Conservation (phyloP, 2,888 invertebrate species). For the Tribolium freemani region DNA sequence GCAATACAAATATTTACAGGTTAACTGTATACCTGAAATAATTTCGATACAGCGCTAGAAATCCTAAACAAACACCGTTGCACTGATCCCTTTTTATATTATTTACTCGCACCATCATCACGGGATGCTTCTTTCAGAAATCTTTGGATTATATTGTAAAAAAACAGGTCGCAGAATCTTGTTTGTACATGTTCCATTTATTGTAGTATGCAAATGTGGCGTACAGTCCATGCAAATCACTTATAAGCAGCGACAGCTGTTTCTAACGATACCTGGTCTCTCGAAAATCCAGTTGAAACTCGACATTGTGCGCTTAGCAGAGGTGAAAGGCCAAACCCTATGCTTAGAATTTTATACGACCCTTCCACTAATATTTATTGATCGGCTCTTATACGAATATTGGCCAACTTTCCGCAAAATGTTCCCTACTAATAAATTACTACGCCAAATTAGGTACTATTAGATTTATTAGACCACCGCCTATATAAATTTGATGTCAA, state of each 20-base stretch:
- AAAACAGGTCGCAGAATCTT: conserved; percentile 26
- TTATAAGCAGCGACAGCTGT: conserved; percentile 55
- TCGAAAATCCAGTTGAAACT: conserved; percentile 34
- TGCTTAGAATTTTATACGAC: conserved; percentile 21
- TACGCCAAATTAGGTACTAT: conserved; percentile 35
- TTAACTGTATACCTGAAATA: conserved; percentile 27
- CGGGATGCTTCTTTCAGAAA: not conserved
- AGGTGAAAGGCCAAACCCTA: conserved; percentile 33
- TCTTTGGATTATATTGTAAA: conserved; percentile 18
- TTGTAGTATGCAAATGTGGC: conserved; percentile 53
- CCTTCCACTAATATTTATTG: conserved; percentile 29
- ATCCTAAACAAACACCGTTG: conserved; percentile 24
- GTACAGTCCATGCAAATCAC: conserved; percentile 58
- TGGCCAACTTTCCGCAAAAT: conserved; percentile 20
- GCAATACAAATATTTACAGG: conserved; percentile 29
- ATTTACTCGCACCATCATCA: not conserved
- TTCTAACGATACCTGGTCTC: conserved; percentile 53
- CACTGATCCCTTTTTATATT: conserved; percentile 20
- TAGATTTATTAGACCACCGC: conserved; percentile 33
- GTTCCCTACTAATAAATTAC: conserved; percentile 23
- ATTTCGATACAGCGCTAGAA: conserved; percentile 21
- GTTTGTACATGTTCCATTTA: conserved; percentile 22
- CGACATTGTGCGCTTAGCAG: conserved; percentile 14
- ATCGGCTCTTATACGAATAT: conserved; percentile 26
- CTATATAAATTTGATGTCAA: conserved; percentile 34